Conservation (phyloP, 2,888 invertebrate genomes). For the Lasioglossum calceatum region DNA sequence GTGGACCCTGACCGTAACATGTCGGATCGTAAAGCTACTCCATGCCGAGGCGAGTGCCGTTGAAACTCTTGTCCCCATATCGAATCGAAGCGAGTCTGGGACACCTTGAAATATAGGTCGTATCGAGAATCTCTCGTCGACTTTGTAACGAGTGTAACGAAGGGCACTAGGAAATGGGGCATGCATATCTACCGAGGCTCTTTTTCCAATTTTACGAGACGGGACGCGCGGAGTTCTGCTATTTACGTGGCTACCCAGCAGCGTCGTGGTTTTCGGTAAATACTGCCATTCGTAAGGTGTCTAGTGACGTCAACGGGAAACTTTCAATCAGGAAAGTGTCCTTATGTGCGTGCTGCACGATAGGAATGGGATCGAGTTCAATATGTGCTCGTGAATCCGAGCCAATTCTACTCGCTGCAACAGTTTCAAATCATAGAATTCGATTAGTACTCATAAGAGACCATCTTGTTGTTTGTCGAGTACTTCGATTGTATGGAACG, state of each 20-base stretch:
- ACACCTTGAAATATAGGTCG: conserved; percentile 50
- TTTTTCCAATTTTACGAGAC: conserved; percentile 46
- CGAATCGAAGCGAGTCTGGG: conserved; percentile 5
- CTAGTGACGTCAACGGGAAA: conserved; percentile 7
- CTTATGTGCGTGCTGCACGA: neutral
- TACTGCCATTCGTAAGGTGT: neutral
- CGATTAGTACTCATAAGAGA: neutral
- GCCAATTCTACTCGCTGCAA: neutral
- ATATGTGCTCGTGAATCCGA: neutral
- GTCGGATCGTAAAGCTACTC: conserved; percentile 21
- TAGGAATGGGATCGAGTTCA: neutral
- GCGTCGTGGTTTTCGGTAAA: conserved; percentile 14
- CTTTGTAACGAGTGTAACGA: conserved; percentile 46
- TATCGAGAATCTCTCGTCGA: conserved; percentile 46
- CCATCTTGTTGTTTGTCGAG: neutral
- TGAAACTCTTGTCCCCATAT: conserved; percentile 19
- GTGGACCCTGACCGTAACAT: neutral
- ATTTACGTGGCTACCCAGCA: conserved; percentile 17
- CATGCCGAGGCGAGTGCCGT: conserved; percentile 2
- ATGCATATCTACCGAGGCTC: conserved; percentile 19
- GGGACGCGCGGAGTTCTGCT: conserved; percentile 22
- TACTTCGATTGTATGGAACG: neutral
- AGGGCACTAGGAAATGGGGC: conserved; percentile 50
- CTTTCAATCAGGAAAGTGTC: conserved; percentile 5
- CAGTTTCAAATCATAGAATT: neutral